Conservation (phyloP, 23 tunicate species). For the Aplidium turbinatum region DNA sequence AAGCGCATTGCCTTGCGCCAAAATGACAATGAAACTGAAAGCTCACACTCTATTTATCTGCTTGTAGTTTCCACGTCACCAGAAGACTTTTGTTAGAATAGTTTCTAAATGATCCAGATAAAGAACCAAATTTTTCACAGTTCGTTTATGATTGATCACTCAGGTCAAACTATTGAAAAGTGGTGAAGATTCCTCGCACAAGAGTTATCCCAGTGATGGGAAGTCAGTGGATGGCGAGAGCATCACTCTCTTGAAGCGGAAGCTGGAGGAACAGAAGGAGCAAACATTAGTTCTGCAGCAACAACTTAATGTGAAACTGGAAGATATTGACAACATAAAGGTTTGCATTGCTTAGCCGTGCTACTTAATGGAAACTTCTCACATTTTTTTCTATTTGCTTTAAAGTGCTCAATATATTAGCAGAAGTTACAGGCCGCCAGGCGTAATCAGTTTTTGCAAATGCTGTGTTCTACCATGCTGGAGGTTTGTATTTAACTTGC, state of each 20-base stretch:
- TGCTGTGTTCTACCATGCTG: no score
- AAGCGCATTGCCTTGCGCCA: no score
- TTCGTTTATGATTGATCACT: neutral
- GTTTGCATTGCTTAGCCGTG: slow-evolving; percentile 12
- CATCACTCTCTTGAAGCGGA: neutral
- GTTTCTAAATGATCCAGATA: no score
- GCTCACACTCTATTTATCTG: no score
- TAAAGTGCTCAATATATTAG: neutral
- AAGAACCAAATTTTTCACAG: neutral
- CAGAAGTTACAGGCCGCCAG: no score
- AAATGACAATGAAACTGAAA: no score
- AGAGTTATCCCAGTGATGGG: neutral
- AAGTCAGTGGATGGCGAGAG: slow-evolving; percentile 3
- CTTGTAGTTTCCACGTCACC: no score
- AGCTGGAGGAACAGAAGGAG: slow-evolving; percentile 10
- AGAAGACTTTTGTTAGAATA: no score
- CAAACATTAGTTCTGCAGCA: slow-evolving; percentile 51
- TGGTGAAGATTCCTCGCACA: neutral
- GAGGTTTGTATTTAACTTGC: no score
- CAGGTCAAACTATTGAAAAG: slow-evolving; percentile 23
- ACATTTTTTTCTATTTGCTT: neutral
- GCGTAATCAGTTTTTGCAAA: no score
- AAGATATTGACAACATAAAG: slow-evolving; percentile 61
- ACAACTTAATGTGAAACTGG: slow-evolving; percentile 60
- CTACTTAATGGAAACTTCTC: neutral